Conservation (phyloP, 1,140 invertebrate genomes). For the Micrasema minimum region DNA sequence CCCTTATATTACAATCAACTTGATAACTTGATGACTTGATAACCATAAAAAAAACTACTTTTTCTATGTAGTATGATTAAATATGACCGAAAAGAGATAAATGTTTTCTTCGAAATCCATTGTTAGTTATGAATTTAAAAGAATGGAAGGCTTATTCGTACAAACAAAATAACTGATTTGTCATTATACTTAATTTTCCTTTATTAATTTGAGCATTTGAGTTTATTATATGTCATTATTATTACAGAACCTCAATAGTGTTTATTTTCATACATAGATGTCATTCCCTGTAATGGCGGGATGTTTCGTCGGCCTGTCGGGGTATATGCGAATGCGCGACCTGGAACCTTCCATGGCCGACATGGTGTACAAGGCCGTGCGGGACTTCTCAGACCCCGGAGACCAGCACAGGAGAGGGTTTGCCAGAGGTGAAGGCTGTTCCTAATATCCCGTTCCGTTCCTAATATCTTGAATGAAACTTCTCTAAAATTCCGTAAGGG, state of each 20-base stretch:
- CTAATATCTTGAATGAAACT: background rate
- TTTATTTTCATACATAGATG: conserved; percentile 3
- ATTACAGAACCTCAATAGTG: no score
- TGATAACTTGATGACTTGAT: no score
- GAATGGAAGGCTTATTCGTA: background rate
- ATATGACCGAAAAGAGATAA: no score
- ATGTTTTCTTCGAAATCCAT: background rate
- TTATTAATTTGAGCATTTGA: no score
- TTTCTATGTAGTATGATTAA: no score
- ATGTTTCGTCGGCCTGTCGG: conserved; percentile 5
- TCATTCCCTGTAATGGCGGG: conserved; percentile 18
- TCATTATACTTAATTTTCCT: no score
- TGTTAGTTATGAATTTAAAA: background rate
- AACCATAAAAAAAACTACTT: no score
- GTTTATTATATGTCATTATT: no score
- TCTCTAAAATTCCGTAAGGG: background rate
- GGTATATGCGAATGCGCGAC: conserved; percentile 16
- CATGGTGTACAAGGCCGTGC: conserved; percentile 37
- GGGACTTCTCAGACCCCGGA: conserved; percentile 37
- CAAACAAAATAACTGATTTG: no score
- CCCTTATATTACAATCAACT: no score
- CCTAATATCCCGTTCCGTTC: no score
- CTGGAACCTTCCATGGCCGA: conserved; percentile 11
- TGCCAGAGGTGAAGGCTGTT: conserved; percentile 38
- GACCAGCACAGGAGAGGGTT: conserved; percentile 39